phyloP scores from a whole-genome alignment of 1,140 invertebrate genomes.

The Nasonia longicornis region DNA sequence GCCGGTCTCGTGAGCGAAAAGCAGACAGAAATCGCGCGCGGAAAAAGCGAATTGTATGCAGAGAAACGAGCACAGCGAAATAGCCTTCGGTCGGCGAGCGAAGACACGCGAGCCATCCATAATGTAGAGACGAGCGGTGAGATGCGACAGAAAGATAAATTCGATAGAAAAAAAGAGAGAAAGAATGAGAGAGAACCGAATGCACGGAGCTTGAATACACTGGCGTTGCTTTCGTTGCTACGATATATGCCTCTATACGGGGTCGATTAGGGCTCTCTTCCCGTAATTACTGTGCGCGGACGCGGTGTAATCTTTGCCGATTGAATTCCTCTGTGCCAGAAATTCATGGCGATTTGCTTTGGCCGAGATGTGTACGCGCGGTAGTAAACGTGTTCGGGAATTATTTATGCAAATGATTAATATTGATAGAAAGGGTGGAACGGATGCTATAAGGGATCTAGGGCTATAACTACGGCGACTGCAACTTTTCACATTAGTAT shows the following conservation, averaged over 20 bases:
- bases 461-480: too few relatives aligned
- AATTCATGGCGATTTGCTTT: too few relatives aligned
- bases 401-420: too few relatives aligned
- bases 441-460: too few relatives aligned
- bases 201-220: neutral
- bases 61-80: neutral
- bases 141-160: constrained; percentile 65
- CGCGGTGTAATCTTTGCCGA: neutral
- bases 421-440: too few relatives aligned
- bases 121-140: constrained; percentile 59
- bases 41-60: constrained; percentile 14
- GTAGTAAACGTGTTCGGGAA: too few relatives aligned
- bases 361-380: too few relatives aligned
- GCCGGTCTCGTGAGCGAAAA: neutral
- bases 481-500: too few relatives aligned
- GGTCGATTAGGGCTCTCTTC: neutral
- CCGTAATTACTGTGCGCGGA: neutral
- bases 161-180: constrained; percentile 32
- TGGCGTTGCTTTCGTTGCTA: neutral
- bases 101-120: constrained; percentile 66
- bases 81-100: constrained; percentile 30
- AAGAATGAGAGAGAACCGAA: constrained; percentile 20
- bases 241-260: too few relatives aligned
- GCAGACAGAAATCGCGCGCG: constrained; percentile 6
- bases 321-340: neutral